Base-by-base conservation (phyloP, 2,888 invertebrate species). In the Serripes groenlandicus region DNA sequence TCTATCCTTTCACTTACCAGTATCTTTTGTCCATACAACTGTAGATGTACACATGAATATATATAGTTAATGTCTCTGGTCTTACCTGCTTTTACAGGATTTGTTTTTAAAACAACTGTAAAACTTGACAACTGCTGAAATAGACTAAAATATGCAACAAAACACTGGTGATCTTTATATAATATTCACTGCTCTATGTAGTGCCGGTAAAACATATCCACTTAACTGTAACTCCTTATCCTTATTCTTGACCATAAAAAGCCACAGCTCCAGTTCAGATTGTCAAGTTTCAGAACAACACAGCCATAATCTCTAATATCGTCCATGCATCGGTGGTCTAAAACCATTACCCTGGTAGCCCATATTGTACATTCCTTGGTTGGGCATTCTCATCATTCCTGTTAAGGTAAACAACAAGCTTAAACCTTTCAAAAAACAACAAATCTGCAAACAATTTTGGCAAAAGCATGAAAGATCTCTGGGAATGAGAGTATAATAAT, bases 341-440 rank as follows among this genome's bases (percentile, higher is more conserved):
- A 76, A 81, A 70, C 75, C 76, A 71, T 78, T 76, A 30, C 81
- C 83, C 62, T 80, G 81, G 71, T 78, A 86, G 62, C 82, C 82
- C 86, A 86, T 86, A 58, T 81, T 83, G 74, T 71, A 86, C 86
- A 86, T 86, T 30, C 86, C 86, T 37, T 72, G 73, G 30, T 78
- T 78, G 26, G 77, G 82, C 78, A 78, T 83, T 23, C 78, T 73
- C 77, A 76, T 76, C 83, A 83, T 83, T 30, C 73, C 73, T 73
- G 60, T 11, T 23, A 52, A 49, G 3, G 30, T 42, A 9, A 42
- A 18, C 42, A 42, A 18, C 18, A 42, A 42, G 9, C 42, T n/a
- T n/a, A n/a, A n/a, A n/a, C n/a, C n/a, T n/a, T n/a, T n/a, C n/a
- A n/a, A n/a, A n/a, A n/a, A n/a, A n/a, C n/a, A n/a, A n/a, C n/a